Base-by-base conservation (phyloP, 1,140 invertebrate genomes). In the Drosophila equinoxialis region DNA sequence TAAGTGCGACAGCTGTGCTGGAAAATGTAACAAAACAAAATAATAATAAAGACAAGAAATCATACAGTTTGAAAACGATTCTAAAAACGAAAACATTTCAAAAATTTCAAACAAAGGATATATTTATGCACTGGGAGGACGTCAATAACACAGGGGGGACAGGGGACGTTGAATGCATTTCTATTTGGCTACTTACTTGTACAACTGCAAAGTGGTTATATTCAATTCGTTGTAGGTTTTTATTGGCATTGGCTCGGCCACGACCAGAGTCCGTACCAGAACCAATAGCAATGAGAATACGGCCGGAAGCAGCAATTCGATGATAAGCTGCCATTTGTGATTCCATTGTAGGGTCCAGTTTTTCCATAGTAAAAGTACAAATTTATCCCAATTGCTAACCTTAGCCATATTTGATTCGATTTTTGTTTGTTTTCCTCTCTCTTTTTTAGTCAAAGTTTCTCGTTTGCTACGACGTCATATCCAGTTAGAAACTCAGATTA, bases 281-380 rank as follows among this genome's bases (percentile, higher is more conserved):
- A 97, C 95, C 33, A 98, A 92, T 39, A 97, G 92, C 0, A 94
- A 82, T 63, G 95, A 94, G 58, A 97, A 96, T n/a, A 95, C 76
- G 0, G 96, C 93, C 10, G 94, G 96, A 59, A 94, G 78, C 0
- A 95, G 72, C 69, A 98, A 91, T 91, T 98, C 97, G 14, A 96
- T 86, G 7, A 94, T 55, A 4, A 97, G 94, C 83, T 97, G 95
- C 45, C 94, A 74, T 45, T 95, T 95, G 91, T 96, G 96, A 64
- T 96, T 93, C 92, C 94, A 95, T 92, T 97, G 95, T 20, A 97
- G 93, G 8, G 95, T 93, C 93, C 95, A 96, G 85, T 97, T 97
- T 92, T 98, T 98, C 97, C 97, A 98, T 81, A 97, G 93, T 14
- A 98, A 91, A 33, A 98, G 93, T 3, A 91, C 78, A 81, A 95